Evolutionary conservation across 2,888 invertebrate species (phyloP), one percentile per base, ranked within the genome.

Genomic region (Drosophila pullipes): DNA sequence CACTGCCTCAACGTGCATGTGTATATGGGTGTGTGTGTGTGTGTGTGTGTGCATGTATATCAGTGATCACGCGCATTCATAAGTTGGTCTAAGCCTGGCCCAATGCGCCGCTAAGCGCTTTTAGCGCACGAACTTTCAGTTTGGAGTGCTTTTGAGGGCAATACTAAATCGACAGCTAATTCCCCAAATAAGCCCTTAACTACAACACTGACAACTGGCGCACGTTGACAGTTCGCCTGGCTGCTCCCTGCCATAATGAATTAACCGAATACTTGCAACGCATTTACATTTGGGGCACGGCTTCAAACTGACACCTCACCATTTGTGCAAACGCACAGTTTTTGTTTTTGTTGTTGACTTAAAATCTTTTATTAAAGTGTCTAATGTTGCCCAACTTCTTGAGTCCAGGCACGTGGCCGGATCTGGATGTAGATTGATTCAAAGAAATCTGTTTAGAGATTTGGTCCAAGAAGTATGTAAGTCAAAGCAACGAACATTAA

Each of bases 161-260:
- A 62, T 83, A 76, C 74, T 90, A 89, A 87, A 90, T 82, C 81
- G 86, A 82, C 77, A 82, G 72, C 91, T 88, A 88, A 88, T 90
- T 84, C 89, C 78, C 55, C 84, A 79, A 68, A 78, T 88, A 90
- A 88, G 76, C 90, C 84, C 86, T 81, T 90, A 86, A 89, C 90
- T 89, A 90, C 77, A 90, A 75, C 90, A 88, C 78, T 86, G 88
- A 81, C 89, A 85, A 85, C 79, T 76, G 79, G 54, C 73, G 66
- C 69, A 72, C 73, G 63, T 57, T 71, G 66, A 72, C 68, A 81
- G 57, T 63, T 57, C n/a, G 67, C 52, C 33, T 28, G 30, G 13
- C 47, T 52, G 64, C 22, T 28, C 9, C 50, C 59, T 35, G 44
- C 33, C 58, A 69, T 86, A 90, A 89, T 90, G 82, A 87, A 89